Conservation (phyloP, 2,797 vertebrate species). For the Danionella dracula region DNA sequence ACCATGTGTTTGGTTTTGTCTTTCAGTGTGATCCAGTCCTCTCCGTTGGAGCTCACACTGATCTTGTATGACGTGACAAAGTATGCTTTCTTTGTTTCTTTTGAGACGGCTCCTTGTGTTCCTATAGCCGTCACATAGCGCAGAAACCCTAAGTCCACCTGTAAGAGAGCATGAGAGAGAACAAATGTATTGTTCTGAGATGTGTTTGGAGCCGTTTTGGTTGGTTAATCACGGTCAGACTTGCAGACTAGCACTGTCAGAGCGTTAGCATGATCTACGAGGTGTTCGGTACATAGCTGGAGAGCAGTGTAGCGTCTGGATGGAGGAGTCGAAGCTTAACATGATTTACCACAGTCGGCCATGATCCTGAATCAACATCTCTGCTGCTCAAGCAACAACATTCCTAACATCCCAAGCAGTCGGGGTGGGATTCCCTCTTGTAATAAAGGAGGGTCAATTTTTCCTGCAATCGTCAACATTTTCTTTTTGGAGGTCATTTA, state of each 20-base stretch:
- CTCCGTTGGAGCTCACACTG: constrained; percentile 90
- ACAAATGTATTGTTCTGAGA: no score
- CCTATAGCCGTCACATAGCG: constrained; percentile 84
- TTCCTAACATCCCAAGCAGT: background rate
- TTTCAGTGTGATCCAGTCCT: constrained; percentile 92
- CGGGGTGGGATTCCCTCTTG: background rate
- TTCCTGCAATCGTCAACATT: no score
- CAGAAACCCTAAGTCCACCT: constrained; percentile 92
- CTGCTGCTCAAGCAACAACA: background rate
- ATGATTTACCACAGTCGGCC: constrained; percentile 1
- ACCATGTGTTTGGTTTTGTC: constrained; percentile 81
- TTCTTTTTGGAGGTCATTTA: no score
- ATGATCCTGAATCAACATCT: constrained; percentile 1
- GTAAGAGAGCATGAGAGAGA: no score
- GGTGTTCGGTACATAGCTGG: background rate
- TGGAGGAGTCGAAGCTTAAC: background rate
- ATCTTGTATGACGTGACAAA: constrained; percentile 83
- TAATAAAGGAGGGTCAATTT: background rate
- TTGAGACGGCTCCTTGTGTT: constrained; percentile 94
- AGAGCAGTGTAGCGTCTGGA: background rate
- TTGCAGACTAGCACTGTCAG: background rate
- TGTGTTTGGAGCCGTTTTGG: background rate
- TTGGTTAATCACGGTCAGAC: background rate
- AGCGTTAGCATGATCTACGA: background rate
- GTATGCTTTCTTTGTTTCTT: constrained; percentile 88